A percentile compares a stretch with the other conserved stretches of the same genome.
Evolutionary conservation across 2,797 vertebrate genomes (phyloP).

Genomic region (Tapera naevia): DNA sequence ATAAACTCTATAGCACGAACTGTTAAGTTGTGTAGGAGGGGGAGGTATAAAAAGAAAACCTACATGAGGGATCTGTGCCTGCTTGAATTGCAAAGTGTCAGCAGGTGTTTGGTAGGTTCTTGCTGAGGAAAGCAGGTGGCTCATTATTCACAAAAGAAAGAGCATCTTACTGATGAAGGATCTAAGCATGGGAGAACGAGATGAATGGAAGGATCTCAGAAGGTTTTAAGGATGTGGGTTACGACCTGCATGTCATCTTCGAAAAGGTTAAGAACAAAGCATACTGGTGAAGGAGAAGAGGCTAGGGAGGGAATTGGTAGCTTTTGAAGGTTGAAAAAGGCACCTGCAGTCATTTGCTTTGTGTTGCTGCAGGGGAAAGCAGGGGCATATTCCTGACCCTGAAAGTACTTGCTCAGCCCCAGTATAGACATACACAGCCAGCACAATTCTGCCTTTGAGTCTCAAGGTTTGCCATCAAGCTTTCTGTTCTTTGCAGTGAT

Average conservation of each 20-base stretch:
- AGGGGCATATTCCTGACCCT: not conserved
- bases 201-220: not conserved
- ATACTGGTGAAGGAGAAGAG: not conserved
- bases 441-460: not conserved
- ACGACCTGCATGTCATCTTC: not conserved
- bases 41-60: not conserved
- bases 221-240: not conserved
- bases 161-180: not conserved
- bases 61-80: not conserved
- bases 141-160: not conserved
- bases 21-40: not conserved
- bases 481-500: not conserved
- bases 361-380: not conserved
- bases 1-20: not conserved
- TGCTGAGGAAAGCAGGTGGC: not conserved
- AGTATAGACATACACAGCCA: accelerated
- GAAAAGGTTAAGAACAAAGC: not conserved
- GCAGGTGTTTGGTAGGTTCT: not conserved
- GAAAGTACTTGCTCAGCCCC: not conserved
- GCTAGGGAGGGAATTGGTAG: not conserved
- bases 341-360: not conserved
- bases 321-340: not conserved
- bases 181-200: not conserved
- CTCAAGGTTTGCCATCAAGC: not conserved
- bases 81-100: not conserved